These are phyloP conservation scores for Acheta domesticus DNA, from an alignment of 2,888 invertebrate species.

Conservation along the genomic window DNA sequence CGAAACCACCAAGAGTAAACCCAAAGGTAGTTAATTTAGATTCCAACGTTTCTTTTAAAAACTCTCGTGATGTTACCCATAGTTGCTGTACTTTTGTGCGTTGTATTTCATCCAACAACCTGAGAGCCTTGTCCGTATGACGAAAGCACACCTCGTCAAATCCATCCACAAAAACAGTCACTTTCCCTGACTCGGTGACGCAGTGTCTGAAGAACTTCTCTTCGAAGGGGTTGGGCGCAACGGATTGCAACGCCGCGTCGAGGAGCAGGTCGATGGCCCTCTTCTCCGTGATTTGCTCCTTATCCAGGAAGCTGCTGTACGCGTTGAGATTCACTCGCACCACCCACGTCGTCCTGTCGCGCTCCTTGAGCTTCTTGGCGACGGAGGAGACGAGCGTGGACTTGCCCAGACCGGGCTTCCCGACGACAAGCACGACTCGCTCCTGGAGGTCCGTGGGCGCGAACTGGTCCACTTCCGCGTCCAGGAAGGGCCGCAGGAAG, in stretches of 20 bases:
- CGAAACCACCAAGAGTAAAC: not conserved
- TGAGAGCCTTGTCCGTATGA: not conserved
- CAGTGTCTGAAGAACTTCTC: conserved; percentile 4
- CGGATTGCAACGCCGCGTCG: not conserved
- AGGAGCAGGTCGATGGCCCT: not conserved
- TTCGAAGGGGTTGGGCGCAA: not conserved
- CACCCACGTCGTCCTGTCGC: not conserved
- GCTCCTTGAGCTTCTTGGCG: not conserved
- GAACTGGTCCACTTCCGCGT: not conserved
- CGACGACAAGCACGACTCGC: not conserved
- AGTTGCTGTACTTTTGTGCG: not conserved
- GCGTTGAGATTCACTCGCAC: not conserved
- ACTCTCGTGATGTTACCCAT: not conserved
- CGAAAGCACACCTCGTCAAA: not conserved
- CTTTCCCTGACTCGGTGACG: not conserved
- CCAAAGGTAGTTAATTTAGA: not conserved
- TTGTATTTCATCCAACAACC: not conserved
- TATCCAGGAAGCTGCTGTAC: not conserved
- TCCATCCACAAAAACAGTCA: not conserved
- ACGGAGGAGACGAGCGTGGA: not conserved
- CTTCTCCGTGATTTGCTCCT: not conserved
- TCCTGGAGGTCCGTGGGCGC: not conserved
- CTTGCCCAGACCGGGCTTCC: conserved; percentile 4
- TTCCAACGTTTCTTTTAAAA: not conserved
- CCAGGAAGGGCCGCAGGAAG: not conserved